Conservation (phyloP, 2,888 invertebrate genomes). For the Drosophila pseudotalamancana region DNA sequence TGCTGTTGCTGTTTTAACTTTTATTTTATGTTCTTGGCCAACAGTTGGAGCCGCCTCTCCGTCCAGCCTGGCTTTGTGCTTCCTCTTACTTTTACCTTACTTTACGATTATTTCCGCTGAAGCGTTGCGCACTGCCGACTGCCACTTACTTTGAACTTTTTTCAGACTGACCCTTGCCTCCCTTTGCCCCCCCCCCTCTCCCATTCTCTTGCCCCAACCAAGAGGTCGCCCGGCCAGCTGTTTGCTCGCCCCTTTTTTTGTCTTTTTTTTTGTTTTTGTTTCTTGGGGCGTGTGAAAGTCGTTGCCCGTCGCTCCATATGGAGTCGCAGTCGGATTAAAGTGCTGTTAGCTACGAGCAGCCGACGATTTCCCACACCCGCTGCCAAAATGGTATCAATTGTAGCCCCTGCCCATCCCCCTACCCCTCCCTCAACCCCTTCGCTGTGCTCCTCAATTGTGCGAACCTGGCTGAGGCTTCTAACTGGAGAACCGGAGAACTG, state of each 20-base stretch:
- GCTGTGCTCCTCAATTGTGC: too few relatives aligned
- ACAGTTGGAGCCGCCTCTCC: conserved; percentile 24
- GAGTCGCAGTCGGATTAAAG: conserved; percentile 13
- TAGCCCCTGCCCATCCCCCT: conserved; percentile 23
- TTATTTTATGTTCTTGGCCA: conserved; percentile 67
- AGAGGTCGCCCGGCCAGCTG: conserved; percentile 22
- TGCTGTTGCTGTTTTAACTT: conserved; percentile 60
- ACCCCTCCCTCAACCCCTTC: too few relatives aligned
- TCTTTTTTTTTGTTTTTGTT: not conserved
- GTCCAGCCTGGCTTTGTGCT: conserved; percentile 10
- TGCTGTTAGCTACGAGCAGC: conserved; percentile 18
- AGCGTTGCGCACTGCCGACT: conserved; percentile 67
- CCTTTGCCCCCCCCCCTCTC: not conserved
- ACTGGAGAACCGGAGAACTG: too few relatives aligned
- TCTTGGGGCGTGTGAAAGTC: conserved; percentile 72
- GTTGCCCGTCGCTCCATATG: conserved; percentile 41
- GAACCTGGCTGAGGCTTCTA: conserved; percentile 5
- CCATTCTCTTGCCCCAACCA: not conserved
- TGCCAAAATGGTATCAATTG: conserved; percentile 74
- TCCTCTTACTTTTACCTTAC: conserved; percentile 53
- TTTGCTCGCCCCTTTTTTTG: conserved; percentile 10
- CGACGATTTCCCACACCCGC: conserved; percentile 55
- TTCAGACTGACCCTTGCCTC: conserved; percentile 38
- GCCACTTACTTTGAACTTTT: conserved; percentile 72
- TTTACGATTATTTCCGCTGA: conserved; percentile 79